Conservation (phyloP, 2,888 invertebrate species). For the Lycocerus yunnanus region DNA sequence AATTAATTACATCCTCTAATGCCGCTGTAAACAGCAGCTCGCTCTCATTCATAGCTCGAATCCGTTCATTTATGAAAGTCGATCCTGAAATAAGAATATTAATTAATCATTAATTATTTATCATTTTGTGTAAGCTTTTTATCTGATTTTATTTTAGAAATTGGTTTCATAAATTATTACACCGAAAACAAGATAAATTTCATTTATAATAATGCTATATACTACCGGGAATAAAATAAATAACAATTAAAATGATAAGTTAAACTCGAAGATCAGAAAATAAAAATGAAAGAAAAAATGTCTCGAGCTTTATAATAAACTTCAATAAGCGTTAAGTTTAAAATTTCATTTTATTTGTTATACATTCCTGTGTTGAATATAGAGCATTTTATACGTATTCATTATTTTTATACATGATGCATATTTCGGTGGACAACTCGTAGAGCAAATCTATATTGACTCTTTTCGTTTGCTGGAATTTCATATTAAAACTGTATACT, state of each 20-base stretch:
- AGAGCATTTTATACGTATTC: not conserved
- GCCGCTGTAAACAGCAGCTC: slow-evolving; percentile 31
- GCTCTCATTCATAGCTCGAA: slow-evolving; percentile 31
- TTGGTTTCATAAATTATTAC: not conserved
- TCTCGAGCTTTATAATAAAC: not conserved
- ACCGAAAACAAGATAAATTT: not conserved
- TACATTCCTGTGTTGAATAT: not conserved
- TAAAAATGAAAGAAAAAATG: not conserved
- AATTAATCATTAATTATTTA: not conserved
- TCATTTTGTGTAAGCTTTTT: not conserved
- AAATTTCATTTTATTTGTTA: not conserved
- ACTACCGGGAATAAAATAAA: too few species aligned
- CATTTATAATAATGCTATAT: not conserved
- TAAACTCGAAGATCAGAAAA: not conserved
- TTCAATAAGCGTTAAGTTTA: not conserved
- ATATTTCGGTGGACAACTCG: not conserved
- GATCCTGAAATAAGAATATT: slow-evolving; percentile 6
- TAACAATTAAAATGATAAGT: not conserved
- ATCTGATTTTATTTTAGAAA: not conserved
- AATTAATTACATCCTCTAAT: slow-evolving; percentile 29
- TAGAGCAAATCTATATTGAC: not conserved
- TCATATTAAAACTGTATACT: not conserved
- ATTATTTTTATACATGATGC: not conserved
- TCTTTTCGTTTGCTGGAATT: not conserved
- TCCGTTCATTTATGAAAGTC: slow-evolving; percentile 16